phyloP scores from a whole-genome alignment of 2,113 vertebrate species.

The Phyllostomus discolor region DNA sequence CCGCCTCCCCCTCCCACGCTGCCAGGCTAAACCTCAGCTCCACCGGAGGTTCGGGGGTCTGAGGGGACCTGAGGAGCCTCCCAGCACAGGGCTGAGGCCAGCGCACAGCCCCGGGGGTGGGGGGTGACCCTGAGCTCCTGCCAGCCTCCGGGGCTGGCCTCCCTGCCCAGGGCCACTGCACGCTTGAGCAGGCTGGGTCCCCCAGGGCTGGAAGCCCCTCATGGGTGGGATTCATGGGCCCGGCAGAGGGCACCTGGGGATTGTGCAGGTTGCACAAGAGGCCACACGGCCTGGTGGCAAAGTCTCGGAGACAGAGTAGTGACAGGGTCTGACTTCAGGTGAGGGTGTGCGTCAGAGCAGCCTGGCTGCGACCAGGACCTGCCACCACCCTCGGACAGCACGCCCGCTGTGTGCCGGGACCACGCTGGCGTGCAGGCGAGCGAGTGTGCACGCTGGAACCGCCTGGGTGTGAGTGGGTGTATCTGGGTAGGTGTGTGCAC shows the following conservation, averaged over 20 bases:
- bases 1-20: rapidly evolving
- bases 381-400: rapidly evolving
- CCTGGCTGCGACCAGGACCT: rapidly evolving
- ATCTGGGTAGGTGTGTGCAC: neutral
- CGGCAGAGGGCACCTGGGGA: rapidly evolving
- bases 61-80: neutral
- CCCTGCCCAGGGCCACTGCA: neutral
- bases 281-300: neutral
- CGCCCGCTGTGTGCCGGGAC: neutral
- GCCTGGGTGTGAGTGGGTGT: too few relatives aligned
- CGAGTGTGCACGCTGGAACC: too few relatives aligned
- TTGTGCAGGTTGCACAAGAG: neutral
- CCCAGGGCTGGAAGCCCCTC: too few relatives aligned
- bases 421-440: rapidly evolving
- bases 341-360: neutral
- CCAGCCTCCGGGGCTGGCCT: rapidly evolving
- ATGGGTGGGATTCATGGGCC: rapidly evolving
- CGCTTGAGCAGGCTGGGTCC: rapidly evolving
- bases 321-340: neutral
- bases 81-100: rapidly evolving
- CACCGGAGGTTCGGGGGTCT: rapidly evolving
- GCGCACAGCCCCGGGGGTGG: too few relatives aligned
- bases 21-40: rapidly evolving
- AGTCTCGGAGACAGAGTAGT: rapidly evolving
- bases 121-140: neutral